phyloP scores from a whole-genome alignment of 2,113 vertebrate genomes.

The Archocentrus centrarchus region DNA sequence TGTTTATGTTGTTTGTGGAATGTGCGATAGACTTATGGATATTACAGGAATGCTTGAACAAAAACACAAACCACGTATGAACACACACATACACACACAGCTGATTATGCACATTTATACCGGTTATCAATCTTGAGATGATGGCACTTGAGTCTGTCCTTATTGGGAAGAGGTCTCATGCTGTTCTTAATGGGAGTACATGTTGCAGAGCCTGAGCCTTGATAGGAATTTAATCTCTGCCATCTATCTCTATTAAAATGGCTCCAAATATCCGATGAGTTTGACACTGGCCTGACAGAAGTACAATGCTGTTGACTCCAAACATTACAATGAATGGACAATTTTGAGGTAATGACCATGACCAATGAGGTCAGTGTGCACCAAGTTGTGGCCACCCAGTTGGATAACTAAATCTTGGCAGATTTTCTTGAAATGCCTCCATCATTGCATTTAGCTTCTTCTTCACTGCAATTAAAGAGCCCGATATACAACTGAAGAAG shows the following conservation, averaged over 20 bases:
- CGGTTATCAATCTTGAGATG: slow-evolving; percentile 52
- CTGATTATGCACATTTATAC: slow-evolving; percentile 43
- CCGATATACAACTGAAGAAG: not conserved
- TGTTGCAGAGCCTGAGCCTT: slow-evolving; percentile 29
- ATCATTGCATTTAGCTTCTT: not conserved
- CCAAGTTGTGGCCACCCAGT: not conserved
- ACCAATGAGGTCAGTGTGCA: not conserved
- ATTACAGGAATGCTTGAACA: slow-evolving; percentile 20
- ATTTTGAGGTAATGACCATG: not conserved
- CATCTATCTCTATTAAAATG: slow-evolving; percentile 69
- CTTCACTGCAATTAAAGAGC: not conserved
- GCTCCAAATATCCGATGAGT: slow-evolving; percentile 16
- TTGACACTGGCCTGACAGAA: slow-evolving; percentile 9
- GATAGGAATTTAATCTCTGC: slow-evolving; percentile 60
- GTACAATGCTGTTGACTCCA: not conserved
- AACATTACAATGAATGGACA: not conserved
- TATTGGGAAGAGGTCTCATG: slow-evolving; percentile 51
- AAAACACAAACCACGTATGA: slow-evolving; percentile 12
- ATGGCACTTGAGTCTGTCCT: slow-evolving; percentile 39
- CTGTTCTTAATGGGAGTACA: slow-evolving; percentile 30
- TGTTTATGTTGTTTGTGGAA: not conserved
- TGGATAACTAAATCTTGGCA: not conserved
- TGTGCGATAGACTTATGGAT: not conserved
- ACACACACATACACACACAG: slow-evolving; percentile 33
- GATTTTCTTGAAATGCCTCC: not conserved